A percentile compares a stretch with the other conserved stretches of the same genome.
Evolutionary conservation across 2,888 invertebrate species (phyloP).

Genomic region (Agonopterix heracliana): DNA sequence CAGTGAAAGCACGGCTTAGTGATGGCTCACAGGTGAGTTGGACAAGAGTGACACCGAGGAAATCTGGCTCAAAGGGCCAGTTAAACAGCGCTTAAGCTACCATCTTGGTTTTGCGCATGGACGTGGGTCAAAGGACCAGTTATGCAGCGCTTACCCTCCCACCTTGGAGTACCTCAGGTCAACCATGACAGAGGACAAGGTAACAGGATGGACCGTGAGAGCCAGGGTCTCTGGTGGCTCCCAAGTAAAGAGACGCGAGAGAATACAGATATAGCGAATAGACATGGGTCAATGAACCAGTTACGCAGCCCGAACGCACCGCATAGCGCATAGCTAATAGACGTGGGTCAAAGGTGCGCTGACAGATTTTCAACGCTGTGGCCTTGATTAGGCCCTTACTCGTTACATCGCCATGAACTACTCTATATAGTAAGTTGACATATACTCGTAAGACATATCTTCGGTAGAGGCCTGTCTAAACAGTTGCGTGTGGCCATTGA

Average conservation of each 20-base stretch:
- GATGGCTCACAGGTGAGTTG: slow-evolving; percentile 57
- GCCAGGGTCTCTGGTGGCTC: slow-evolving; percentile 53
- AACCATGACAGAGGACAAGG: slow-evolving; percentile 61
- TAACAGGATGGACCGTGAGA: slow-evolving; percentile 53
- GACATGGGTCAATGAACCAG: too few species aligned
- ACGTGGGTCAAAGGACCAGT: slow-evolving; percentile 81
- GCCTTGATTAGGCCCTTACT: too few species aligned
- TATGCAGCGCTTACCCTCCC: slow-evolving; percentile 76
- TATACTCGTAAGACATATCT: too few species aligned
- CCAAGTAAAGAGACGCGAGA: slow-evolving; percentile 34
- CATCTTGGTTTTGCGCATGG: too few species aligned
- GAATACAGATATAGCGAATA: too few species aligned
- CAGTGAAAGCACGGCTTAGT: slow-evolving; percentile 41
- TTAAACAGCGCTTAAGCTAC: slow-evolving; percentile 76
- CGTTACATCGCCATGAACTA: too few species aligned
- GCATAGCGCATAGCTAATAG: slow-evolving; percentile 56
- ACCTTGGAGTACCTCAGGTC: slow-evolving; percentile 77
- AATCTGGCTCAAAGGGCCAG: slow-evolving; percentile 81
- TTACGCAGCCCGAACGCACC: too few species aligned
- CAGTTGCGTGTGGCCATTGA: too few species aligned
- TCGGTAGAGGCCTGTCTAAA: too few species aligned
- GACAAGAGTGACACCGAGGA: neutral
- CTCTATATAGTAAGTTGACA: too few species aligned
- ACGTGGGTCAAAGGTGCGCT: slow-evolving; percentile 82
- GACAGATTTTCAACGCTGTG: too few species aligned